Base-by-base conservation (phyloP, 64 coral and sea anemone species). In the Trachythela sp. region DNA sequence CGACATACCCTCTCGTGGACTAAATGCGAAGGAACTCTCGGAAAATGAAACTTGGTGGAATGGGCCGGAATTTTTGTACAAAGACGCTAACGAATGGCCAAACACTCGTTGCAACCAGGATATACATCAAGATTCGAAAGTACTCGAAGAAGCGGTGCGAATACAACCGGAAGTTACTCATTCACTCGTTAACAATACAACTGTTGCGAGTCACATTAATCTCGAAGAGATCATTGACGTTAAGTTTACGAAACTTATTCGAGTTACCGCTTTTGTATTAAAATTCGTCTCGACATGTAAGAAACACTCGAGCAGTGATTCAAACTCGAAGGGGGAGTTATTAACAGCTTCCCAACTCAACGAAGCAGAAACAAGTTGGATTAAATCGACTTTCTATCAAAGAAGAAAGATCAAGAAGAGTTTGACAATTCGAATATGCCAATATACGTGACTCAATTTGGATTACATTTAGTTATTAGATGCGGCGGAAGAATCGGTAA, bases 401-500 rank as follows among this genome's bases (percentile, higher is more conserved):
- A 22, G 4, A 11, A 45, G 42, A 2, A 5, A 40, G 10, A 40
- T 9, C 50, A 35, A 42, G 4, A 35, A 15, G 11, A 72, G 1
- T 35, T 31, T 10, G n/a, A n/a, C n/a, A n/a, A n/a, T n/a, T n/a
- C n/a, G n/a, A n/a, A n/a, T 27, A 14, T 9, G 34, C 75, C 75
- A 34, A 9, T 36, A 3, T 40, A 80, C 20, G 10, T 80, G 20
- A 36, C 0, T 7, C 75, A 80, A 22, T 80, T 80, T 80, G 85
- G 85, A 56, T 86, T 34, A 54, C 9, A 14, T 86, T 48, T 36
- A 26, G 85, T 71, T 75, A 48, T 91, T 0, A 35, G 31, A 40
- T 80, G 75, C 8, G 34, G 34, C 1, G 75, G 75, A 37, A 35
- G 83, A 70, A 14, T 85, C 22, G 84, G 85, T 18, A 91, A 91